Evolutionary conservation across 2,797 vertebrate species (phyloP).

Genomic region (Anguilla pacifica): DNA sequence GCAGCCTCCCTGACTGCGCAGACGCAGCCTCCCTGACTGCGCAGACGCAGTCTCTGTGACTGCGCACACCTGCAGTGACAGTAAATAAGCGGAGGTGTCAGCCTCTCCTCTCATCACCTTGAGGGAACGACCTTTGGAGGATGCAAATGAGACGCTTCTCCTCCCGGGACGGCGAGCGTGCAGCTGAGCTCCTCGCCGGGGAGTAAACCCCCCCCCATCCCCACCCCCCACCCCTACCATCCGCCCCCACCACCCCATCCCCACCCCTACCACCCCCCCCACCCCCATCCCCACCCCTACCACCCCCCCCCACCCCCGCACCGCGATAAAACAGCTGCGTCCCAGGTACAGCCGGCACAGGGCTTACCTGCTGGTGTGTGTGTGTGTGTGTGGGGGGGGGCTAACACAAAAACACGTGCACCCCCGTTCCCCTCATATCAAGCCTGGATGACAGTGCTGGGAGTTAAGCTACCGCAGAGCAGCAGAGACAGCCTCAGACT

Average conservation of each 20-base stretch:
- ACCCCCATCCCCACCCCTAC: no score
- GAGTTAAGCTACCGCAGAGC: neutral
- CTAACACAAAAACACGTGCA: neutral
- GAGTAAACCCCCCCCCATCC: neutral
- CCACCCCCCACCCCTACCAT: neutral
- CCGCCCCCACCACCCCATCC: no score
- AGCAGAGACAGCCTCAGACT: neutral
- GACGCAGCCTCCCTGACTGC: conserved; percentile 36
- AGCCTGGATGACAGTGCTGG: neutral
- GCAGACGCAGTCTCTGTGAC: conserved; percentile 36
- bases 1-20: neutral
- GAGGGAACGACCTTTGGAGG: conserved; percentile 66
- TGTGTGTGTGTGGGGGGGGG: no score
- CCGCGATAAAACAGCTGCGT: neutral
- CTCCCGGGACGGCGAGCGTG: neutral
- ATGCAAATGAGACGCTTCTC: conserved; percentile 68
- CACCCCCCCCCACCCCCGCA: neutral
- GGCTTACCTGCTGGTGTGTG: neutral
- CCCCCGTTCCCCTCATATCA: neutral
- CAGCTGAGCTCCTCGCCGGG: neutral
- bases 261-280: neutral
- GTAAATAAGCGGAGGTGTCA: conserved; percentile 68
- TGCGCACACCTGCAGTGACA: conserved; percentile 46
- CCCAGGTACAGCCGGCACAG: neutral
- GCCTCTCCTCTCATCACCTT: conserved; percentile 63